Evolutionary conservation across 2,113 vertebrate species (phyloP), one percentile per base, ranked within the genome.

Genomic region (Perccottus glenii): DNA sequence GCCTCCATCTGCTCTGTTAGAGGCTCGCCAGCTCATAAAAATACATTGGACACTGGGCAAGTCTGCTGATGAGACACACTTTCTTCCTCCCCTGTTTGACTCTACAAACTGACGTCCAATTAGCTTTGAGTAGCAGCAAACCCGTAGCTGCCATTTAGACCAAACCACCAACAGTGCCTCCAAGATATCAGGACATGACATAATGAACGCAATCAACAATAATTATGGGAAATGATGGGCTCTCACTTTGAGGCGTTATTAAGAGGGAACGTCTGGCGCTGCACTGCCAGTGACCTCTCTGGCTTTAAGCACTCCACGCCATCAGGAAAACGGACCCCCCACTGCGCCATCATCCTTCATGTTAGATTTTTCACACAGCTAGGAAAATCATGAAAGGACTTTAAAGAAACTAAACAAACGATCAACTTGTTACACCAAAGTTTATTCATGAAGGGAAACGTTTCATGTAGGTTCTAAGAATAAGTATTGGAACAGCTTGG

Each of bases 191-290:
- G 81, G 84, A 89, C 81, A 68, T 77, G 85, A 84, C 81, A 86
- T 92, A 91, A 93, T 90, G 90, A 85, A 89, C 60, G 86, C 86
- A 92, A 92, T 92, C 91, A 91, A 86, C 85, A 88, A 88, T 91
- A 92, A 92, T 92, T 93, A 92, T 85, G 85, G 78, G 73, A 79
- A 90, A 90, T 88, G 82, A 90, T 88, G 80, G 81, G 73, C 81
- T 85, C 86, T 89, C 83, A 85, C 80, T 88, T 83, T 87, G 82
- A 89, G 79, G 81, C 56, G 75, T 88, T 81, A 86, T 92, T 89
- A 90, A 75, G 82, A 70, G 75, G 75, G 84, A 83, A 80, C 75
- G 76, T 81, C 71, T 83, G 80, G 19, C 64, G 64, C 74, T 70
- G 74, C 83, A 74, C 85, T 70, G 76, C 64, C 66, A 47, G 47